phyloP scores from a whole-genome alignment of 2,113 vertebrate genomes.

The Pongo pygmaeus region DNA sequence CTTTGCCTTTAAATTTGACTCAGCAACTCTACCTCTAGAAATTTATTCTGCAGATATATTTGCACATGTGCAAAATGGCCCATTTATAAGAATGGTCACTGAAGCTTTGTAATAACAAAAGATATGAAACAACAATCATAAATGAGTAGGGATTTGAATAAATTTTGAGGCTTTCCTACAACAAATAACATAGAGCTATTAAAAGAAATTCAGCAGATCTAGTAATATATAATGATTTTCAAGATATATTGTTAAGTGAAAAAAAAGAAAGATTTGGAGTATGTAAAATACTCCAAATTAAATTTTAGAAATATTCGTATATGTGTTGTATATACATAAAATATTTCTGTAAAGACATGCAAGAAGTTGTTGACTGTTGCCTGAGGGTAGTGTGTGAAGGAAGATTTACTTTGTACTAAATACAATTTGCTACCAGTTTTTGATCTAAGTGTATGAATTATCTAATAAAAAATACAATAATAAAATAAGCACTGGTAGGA shows the following conservation, averaged over 20 bases:
- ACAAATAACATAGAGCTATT: neutral
- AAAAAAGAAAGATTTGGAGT: neutral
- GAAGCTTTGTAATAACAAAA: neutral
- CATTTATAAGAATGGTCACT: neutral
- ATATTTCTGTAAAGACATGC: neutral
- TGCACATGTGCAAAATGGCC: neutral
- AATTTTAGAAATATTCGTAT: slow-evolving; percentile 16
- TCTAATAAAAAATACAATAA: neutral
- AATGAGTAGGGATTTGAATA: neutral
- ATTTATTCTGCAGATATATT: neutral
- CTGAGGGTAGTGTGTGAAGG: neutral
- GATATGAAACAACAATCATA: neutral
- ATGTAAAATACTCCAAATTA: neutral
- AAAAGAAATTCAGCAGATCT: neutral
- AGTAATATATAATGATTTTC: neutral
- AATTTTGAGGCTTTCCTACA: neutral
- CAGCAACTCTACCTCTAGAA: neutral
- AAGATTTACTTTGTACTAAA: neutral
- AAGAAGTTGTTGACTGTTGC: neutral
- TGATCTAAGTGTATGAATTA: neutral
- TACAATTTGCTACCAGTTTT: neutral
- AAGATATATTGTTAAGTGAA: neutral
- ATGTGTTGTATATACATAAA: neutral
- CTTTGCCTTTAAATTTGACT: neutral
- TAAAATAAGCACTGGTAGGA: neutral